Evolutionary conservation across 23 tunicate species (phyloP).

Genomic region (Styela plicata): DNA sequence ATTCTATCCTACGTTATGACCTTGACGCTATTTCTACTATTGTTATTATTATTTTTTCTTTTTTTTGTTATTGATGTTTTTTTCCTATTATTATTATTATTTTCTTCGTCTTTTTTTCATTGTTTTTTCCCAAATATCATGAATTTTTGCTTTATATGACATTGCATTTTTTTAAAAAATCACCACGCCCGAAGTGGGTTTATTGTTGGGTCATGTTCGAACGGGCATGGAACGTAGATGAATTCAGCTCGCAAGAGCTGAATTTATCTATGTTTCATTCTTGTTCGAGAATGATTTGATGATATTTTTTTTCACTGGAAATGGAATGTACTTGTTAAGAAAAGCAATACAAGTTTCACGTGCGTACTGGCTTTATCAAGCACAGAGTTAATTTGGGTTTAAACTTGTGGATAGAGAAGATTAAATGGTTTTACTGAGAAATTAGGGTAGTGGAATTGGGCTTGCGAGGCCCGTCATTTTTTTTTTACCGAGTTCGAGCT

Average conservation of each 20-base stretch:
- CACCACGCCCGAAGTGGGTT: background rate
- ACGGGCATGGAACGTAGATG: background rate
- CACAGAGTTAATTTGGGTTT: no score
- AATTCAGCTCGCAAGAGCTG: background rate
- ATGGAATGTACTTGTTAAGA: background rate
- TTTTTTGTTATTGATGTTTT: no score
- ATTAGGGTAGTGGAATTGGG: no score
- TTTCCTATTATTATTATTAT: no score
- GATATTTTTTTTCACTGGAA: background rate
- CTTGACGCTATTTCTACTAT: conserved; percentile 4
- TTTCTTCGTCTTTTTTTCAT: background rate
- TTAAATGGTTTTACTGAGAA: no score
- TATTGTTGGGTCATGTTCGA: background rate
- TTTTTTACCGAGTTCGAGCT: no score
- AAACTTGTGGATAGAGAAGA: no score
- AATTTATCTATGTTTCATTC: background rate
- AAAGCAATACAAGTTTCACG: background rate
- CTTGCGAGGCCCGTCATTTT: no score
- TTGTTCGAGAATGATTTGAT: background rate
- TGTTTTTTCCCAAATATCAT: conserved; percentile 22
- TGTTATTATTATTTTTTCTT: background rate
- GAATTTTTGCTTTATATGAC: conserved; percentile 24
- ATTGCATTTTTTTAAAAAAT: conserved; percentile 19
- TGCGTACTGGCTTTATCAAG: background rate
- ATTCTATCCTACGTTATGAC: conserved; percentile 15